A percentile compares a stretch with the other conserved stretches of the same genome.
Conservation (phyloP, 2,888 invertebrate species). For the Polymixis lichenea region DNA sequence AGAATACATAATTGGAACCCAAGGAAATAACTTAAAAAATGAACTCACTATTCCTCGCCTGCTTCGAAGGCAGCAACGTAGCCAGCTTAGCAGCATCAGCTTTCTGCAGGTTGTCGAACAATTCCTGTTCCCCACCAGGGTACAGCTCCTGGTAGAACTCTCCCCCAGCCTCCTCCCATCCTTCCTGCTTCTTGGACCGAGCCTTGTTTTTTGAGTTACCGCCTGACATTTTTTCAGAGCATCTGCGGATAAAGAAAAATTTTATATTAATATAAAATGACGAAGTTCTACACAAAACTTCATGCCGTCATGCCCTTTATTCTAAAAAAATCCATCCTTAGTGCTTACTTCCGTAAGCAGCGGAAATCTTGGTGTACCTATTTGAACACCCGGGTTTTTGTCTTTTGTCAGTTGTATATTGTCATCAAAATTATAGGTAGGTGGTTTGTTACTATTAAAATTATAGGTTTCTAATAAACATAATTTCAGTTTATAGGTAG, state of each 20-base stretch:
- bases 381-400: too few species aligned
- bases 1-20: too few species aligned
- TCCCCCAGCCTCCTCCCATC: constrained; percentile 96
- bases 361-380: too few species aligned
- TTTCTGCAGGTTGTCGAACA: constrained; percentile 93
- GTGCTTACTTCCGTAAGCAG: too few species aligned
- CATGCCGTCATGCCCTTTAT: too few species aligned
- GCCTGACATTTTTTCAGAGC: constrained; percentile 84
- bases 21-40: neutral
- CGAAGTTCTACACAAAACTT: neutral
- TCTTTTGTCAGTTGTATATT: too few species aligned
- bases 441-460: too few species aligned
- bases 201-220: constrained; percentile 85
- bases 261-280: neutral
- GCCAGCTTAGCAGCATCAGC: constrained; percentile 94
- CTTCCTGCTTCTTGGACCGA: constrained; percentile 82
- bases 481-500: too few species aligned
- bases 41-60: constrained; percentile 92
- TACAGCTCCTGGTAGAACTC: constrained; percentile 97
- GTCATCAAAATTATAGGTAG: too few species aligned
- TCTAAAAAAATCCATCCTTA: too few species aligned
- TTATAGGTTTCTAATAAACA: too few species aligned
- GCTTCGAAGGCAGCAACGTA: constrained; percentile 94
- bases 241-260: constrained; percentile 57
- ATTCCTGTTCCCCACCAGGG: constrained; percentile 91